phyloP scores from a whole-genome alignment of 2,888 invertebrate species.

The Eudasyphora cyanicolor region DNA sequence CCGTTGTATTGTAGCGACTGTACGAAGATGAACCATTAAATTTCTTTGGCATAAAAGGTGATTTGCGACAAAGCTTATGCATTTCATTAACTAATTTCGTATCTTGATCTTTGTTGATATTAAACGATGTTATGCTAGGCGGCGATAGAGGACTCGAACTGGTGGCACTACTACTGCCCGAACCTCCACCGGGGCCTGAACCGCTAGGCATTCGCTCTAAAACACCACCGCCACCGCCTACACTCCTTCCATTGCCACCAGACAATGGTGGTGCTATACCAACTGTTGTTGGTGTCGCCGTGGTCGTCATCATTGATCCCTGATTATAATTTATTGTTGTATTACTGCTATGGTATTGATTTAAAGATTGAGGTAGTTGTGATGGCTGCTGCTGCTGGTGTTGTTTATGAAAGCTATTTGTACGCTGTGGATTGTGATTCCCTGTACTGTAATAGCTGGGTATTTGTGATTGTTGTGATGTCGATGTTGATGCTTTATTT shows the following conservation, averaged over 20 bases:
- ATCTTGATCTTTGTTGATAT: constrained; percentile 54
- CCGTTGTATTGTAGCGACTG: constrained; percentile 68
- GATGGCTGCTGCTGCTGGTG: constrained; percentile 66
- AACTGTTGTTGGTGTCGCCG: constrained; percentile 60
- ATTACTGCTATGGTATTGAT: constrained; percentile 54
- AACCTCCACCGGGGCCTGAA: constrained; percentile 60
- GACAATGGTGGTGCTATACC: constrained; percentile 2
- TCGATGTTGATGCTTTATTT: constrained; percentile 68
- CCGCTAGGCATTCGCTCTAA: constrained; percentile 39
- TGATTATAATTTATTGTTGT: constrained; percentile 65
- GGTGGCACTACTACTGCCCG: constrained; percentile 68
- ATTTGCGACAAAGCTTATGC: constrained; percentile 77
- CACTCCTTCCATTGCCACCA: constrained; percentile 1
- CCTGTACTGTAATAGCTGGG: constrained; percentile 73
- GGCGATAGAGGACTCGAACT: constrained; percentile 69
- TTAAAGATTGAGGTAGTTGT: constrained; percentile 70
- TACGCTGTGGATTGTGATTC: constrained; percentile 59
- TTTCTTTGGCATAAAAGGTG: constrained; percentile 79
- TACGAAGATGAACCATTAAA: constrained; percentile 68
- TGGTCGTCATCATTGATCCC: constrained; percentile 65
- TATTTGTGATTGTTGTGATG: constrained; percentile 75
- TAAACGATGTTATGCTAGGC: constrained; percentile 57
- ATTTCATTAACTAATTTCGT: constrained; percentile 72
- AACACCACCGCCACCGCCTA: background rate
- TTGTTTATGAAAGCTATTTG: constrained; percentile 64